Evolutionary conservation across 2,113 vertebrate genomes (phyloP).

Genomic region (Panthera leo): DNA sequence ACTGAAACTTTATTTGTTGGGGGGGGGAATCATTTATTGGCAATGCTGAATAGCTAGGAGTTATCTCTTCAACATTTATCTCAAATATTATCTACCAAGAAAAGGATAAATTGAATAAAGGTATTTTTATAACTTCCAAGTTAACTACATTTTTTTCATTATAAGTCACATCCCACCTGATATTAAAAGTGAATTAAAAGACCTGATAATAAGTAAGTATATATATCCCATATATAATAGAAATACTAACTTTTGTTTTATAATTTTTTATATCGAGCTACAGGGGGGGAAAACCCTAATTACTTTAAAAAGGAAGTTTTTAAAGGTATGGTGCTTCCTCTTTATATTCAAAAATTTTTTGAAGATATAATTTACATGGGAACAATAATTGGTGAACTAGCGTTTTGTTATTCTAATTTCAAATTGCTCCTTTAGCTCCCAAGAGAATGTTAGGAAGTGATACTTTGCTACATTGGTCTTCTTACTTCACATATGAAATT

Average conservation of each 20-base stretch:
- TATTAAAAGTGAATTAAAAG: conserved; percentile 33
- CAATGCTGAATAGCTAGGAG: conserved; percentile 2
- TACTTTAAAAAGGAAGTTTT: background rate
- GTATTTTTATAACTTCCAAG: background rate
- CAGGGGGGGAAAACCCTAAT: background rate
- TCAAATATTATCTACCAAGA: background rate
- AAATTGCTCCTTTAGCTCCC: conserved; percentile 16
- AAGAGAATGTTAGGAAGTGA: conserved; percentile 2
- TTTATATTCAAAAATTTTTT: background rate
- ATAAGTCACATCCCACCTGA: background rate
- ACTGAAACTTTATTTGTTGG: background rate
- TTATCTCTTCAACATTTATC: background rate
- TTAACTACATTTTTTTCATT: conserved; percentile 5
- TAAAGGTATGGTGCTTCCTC: background rate
- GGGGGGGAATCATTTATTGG: background rate
- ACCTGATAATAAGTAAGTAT: background rate
- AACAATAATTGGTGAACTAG: background rate
- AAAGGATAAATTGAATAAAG: background rate
- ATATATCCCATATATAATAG: background rate
- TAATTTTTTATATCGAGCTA: conserved; percentile 4
- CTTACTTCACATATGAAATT: background rate
- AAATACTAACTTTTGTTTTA: conserved; percentile 1
- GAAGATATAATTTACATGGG: background rate
- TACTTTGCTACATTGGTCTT: conserved; percentile 2
- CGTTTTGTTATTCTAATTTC: conserved; percentile 60